phyloP scores from a whole-genome alignment of 2,888 invertebrate genomes.

The Chesias legatella region DNA sequence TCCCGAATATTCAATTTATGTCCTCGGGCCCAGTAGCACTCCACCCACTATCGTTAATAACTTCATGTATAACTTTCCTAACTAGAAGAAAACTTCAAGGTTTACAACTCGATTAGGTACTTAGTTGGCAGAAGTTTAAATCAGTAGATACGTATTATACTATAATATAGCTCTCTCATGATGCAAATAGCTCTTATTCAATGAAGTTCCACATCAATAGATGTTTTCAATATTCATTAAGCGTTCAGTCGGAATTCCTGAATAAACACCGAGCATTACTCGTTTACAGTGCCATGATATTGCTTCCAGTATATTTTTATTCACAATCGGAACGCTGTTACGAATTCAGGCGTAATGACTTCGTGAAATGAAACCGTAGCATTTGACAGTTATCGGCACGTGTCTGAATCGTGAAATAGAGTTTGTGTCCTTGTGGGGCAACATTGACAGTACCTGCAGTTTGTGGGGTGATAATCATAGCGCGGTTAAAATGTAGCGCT shows the following conservation, averaged over 20 bases:
- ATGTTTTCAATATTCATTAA: constrained; percentile 19
- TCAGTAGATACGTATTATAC: constrained; percentile 7
- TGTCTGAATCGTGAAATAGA: constrained; percentile 32
- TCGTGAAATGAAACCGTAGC: constrained; percentile 31
- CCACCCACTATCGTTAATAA: constrained; percentile 26
- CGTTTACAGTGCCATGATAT: constrained; percentile 20
- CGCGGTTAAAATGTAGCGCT: constrained; percentile 3
- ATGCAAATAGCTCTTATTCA: constrained; percentile 19
- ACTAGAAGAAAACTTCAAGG: constrained; percentile 28
- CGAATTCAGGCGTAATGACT: constrained; percentile 25
- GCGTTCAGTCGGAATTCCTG: constrained; percentile 11
- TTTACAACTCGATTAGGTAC: constrained; percentile 20
- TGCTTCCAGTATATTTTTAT: constrained; percentile 30
- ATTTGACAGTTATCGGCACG: constrained; percentile 37
- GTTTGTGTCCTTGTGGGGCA: constrained; percentile 36
- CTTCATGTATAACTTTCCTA: constrained; percentile 29
- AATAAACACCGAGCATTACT: constrained; percentile 12
- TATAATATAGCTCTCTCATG: constrained; percentile 6
- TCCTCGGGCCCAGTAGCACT: constrained; percentile 5
- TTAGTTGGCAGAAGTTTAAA: constrained; percentile 15
- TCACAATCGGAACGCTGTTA: constrained; percentile 20
- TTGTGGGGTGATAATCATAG: constrained; percentile 18
- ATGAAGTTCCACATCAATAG: constrained; percentile 11
- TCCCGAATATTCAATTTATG: background rate
- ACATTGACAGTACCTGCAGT: constrained; percentile 34